Conservation (phyloP, 1,140 invertebrate species). For the Ladona fulva region DNA sequence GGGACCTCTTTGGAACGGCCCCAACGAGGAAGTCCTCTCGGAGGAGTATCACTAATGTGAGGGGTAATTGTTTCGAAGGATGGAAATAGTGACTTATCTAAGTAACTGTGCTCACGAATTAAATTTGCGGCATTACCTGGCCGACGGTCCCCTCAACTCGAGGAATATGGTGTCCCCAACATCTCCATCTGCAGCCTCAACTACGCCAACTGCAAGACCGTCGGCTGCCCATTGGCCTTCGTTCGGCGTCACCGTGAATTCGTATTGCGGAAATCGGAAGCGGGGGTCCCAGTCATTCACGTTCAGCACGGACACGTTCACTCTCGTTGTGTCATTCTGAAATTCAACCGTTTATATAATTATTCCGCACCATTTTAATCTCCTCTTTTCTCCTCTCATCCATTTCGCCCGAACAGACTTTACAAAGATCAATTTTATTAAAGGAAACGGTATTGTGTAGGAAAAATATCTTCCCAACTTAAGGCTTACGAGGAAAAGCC, state of each 20-base stretch:
- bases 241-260: conserved; percentile 54
- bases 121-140: conserved; percentile 48
- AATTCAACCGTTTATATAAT: conserved; percentile 24
- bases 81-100: too few species aligned
- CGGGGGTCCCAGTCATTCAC: conserved; percentile 89
- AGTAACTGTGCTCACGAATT: too few species aligned
- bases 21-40: too few species aligned
- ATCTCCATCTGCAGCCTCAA: conserved; percentile 74
- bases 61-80: too few species aligned
- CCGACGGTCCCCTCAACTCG: conserved; percentile 59
- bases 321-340: conserved; percentile 64
- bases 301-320: conserved; percentile 74
- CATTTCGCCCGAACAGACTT: too few species aligned
- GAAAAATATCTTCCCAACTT: too few species aligned
- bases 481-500: too few species aligned
- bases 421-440: conserved; percentile 13
- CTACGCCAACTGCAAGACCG: conserved; percentile 46
- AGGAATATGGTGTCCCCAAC: conserved; percentile 59
- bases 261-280: conserved; percentile 77
- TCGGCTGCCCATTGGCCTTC: conserved; percentile 17
- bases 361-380: too few species aligned
- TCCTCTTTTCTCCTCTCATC: too few species aligned
- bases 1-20: too few species aligned
- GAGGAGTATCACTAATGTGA: too few species aligned
- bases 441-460: neutral